A percentile compares a stretch with the other conserved stretches of the same genome.
Evolutionary conservation across 1,140 invertebrate species (phyloP).

Genomic region (Diuraphis noxia): DNA sequence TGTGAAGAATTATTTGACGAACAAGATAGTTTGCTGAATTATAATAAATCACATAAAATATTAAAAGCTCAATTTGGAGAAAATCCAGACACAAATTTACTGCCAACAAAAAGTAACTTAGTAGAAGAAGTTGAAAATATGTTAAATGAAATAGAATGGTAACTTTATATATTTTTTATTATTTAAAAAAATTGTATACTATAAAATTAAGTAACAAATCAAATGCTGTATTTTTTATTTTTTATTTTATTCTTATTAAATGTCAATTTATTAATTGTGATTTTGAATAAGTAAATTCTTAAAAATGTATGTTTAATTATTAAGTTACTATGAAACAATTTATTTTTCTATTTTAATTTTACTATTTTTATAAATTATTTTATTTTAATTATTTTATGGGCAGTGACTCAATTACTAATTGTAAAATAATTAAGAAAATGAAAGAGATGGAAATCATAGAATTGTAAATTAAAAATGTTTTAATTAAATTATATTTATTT

Average conservation of each 20-base stretch:
- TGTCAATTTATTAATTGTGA: background rate
- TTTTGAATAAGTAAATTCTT: background rate
- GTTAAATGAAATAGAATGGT: background rate
- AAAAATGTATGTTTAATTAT: background rate
- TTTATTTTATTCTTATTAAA: background rate
- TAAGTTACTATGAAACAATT: background rate
- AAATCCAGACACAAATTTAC: background rate
- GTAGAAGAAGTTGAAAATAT: background rate
- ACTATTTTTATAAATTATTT: no score
- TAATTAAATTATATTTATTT: background rate
- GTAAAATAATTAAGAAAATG: no score
- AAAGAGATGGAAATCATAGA: background rate
- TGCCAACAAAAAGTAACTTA: background rate
- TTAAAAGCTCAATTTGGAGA: constrained; percentile 25
- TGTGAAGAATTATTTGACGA: constrained; percentile 11
- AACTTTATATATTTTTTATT: background rate
- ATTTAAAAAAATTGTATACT: background rate
- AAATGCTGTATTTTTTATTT: background rate
- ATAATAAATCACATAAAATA: background rate
- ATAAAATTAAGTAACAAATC: background rate
- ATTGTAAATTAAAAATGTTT: background rate
- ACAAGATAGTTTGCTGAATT: background rate
- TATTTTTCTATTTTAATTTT: background rate
- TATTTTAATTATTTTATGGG: no score
- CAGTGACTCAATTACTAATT: no score